Evolutionary conservation across 2,888 invertebrate genomes (phyloP), one percentile per base, ranked within the genome.

Genomic region (Eupithecia vulgata): DNA sequence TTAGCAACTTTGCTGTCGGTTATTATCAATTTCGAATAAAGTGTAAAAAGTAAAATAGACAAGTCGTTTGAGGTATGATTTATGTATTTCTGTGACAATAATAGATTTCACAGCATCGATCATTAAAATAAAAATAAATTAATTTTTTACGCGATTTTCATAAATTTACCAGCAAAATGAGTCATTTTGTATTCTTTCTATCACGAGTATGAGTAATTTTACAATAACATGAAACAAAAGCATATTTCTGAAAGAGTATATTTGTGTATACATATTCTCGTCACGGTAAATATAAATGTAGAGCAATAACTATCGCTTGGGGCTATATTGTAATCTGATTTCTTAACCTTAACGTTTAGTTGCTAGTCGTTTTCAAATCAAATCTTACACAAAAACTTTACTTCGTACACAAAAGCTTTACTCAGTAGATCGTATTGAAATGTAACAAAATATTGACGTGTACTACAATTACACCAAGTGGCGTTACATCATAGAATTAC

Each of bases 401-500:
- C 34, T 57, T 25, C 5, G 25, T 57, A 21, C 57, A 61, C 17
- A 34, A 61, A 61, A 61, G 30, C 34, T 61, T 61, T 61, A 34
- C 34, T 61, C 17, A 15, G 59, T 17, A 8, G 34, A 17, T 61
- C 8, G 80, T 82, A 84, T 81, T 81, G 80, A 82, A 84, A 81
- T 81, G 76, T 74, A 73, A 68, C 70, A 79, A n/a, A n/a, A 67
- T 78, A 52, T 61, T 57, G 76, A 64, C 64, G 37, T 64, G 64
- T n/a, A 35, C 21, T 13, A 30, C 34, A 61, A 30, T 34, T n/a
- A 75, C 79, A 77, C 73, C 72, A 66, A 73, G 62, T 17, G 64
- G 48, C 57, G 75, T 88, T 88, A 82, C 85, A 78, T 85, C 85
- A 85, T 78, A 71, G 79, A 81, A 87, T 85, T 88, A 88, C 88